phyloP scores from a whole-genome alignment of 2,888 invertebrate species.

The Amphipyra berbera region DNA sequence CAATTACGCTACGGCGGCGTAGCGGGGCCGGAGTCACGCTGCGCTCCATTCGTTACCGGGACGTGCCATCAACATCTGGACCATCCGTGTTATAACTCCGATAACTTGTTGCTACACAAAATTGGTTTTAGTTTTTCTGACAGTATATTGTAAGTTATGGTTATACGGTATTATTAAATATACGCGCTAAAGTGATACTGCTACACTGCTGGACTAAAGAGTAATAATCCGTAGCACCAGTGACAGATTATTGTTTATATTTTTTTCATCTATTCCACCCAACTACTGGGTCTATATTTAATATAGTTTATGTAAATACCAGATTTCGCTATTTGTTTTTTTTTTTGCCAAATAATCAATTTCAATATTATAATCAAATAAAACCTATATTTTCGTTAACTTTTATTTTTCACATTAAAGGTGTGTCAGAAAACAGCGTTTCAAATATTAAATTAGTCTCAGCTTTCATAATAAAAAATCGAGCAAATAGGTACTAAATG shows the following conservation, averaged over 20 bases:
- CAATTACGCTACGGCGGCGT: constrained; percentile 77
- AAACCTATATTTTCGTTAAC: not conserved
- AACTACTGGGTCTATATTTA: no score
- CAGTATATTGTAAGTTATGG: constrained; percentile 19
- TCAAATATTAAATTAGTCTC: constrained; percentile 17
- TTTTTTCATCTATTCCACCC: no score
- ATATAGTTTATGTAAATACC: no score
- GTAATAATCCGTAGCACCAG: not conserved
- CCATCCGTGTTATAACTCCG: constrained; percentile 71
- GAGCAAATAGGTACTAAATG: constrained; percentile 21
- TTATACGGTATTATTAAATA: constrained; percentile 19
- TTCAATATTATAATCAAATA: no score
- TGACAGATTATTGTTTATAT: no score
- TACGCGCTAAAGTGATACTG: constrained; percentile 1
- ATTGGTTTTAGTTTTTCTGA: constrained; percentile 62
- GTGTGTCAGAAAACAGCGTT: constrained; percentile 4
- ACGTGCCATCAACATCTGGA: constrained; percentile 85
- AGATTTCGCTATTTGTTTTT: no score
- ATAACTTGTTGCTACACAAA: constrained; percentile 77
- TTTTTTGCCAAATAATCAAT: no score
- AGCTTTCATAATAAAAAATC: constrained; percentile 11
- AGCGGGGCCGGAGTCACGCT: constrained; percentile 78
- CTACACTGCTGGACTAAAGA: not conserved
- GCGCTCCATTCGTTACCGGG: constrained; percentile 84
- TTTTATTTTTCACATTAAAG: not conserved